Evolutionary conservation across 2,113 vertebrate species (phyloP).

Genomic region (Oxyruncus cristatus): DNA sequence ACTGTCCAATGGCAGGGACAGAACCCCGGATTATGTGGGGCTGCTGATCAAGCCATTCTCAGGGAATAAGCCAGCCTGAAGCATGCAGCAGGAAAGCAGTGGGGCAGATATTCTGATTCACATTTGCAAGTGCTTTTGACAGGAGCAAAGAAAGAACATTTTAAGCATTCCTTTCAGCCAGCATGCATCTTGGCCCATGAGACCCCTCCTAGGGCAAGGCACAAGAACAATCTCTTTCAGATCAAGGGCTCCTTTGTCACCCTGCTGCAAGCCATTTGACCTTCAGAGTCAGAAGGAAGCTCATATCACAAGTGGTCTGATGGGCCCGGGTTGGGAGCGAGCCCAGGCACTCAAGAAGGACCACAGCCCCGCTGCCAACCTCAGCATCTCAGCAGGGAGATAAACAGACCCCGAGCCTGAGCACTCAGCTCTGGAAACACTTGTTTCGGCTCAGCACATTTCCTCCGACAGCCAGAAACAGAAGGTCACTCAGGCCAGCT

Average conservation of each 20-base stretch:
- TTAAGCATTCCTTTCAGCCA: slow-evolving; percentile 57
- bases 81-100: not conserved
- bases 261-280: slow-evolving; percentile 55
- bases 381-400: slow-evolving; percentile 7
- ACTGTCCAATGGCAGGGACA: not conserved
- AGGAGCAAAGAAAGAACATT: slow-evolving; percentile 41
- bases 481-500: slow-evolving; percentile 41
- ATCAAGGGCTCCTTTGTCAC: slow-evolving; percentile 53
- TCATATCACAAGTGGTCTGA: slow-evolving; percentile 14
- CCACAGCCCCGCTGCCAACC: not conserved
- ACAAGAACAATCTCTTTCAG: slow-evolving; percentile 55
- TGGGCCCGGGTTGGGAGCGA: not conserved
- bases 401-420: not conserved
- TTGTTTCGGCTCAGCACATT: slow-evolving; percentile 32
- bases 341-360: not conserved
- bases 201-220: slow-evolving; percentile 35
- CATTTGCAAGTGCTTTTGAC: slow-evolving; percentile 44
- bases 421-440: not conserved
- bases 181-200: not conserved
- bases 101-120: slow-evolving; percentile 32
- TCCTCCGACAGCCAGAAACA: not conserved
- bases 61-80: not conserved
- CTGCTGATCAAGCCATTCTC: not conserved
- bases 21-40: not conserved
- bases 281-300: slow-evolving; percentile 51